A percentile compares a stretch with the other conserved stretches of the same genome.
Evolutionary conservation across 2,797 vertebrate species (phyloP).

Genomic region (Cynopterus sphinx): DNA sequence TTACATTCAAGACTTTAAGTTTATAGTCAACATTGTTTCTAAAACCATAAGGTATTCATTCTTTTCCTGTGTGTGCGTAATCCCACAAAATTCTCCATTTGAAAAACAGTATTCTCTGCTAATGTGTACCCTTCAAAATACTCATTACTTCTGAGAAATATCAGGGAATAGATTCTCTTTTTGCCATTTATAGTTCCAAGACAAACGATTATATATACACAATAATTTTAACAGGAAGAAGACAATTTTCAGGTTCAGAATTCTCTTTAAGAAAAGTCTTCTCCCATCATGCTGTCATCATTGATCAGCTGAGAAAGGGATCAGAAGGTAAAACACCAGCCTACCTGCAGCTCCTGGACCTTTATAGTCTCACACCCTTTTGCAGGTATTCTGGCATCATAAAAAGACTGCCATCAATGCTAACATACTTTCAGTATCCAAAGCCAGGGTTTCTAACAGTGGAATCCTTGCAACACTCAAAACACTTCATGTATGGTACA

Average conservation of each 20-base stretch:
- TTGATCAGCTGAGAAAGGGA: background rate
- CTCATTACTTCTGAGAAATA: background rate
- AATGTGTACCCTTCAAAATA: background rate
- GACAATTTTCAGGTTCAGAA: constrained; percentile 16
- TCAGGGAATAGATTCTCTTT: background rate
- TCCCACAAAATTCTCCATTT: background rate
- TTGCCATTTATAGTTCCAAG: background rate
- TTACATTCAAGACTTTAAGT: background rate
- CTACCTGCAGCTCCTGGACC: background rate
- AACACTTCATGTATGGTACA: background rate
- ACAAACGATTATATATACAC: background rate
- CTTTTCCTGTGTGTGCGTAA: background rate
- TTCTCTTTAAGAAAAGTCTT: background rate
- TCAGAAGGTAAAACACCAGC: background rate
- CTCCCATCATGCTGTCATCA: background rate
- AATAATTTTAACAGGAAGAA: background rate
- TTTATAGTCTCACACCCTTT: background rate
- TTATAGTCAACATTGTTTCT: background rate
- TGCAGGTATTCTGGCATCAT: background rate
- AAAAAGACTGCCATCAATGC: background rate
- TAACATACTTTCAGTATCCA: background rate
- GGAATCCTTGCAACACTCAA: background rate
- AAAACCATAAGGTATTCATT: background rate
- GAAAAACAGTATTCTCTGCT: background rate
- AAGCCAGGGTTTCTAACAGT: background rate